These are phyloP conservation scores for Drosophila busckii DNA, from an alignment of 1,140 invertebrate species.

Conservation along the genomic window DNA sequence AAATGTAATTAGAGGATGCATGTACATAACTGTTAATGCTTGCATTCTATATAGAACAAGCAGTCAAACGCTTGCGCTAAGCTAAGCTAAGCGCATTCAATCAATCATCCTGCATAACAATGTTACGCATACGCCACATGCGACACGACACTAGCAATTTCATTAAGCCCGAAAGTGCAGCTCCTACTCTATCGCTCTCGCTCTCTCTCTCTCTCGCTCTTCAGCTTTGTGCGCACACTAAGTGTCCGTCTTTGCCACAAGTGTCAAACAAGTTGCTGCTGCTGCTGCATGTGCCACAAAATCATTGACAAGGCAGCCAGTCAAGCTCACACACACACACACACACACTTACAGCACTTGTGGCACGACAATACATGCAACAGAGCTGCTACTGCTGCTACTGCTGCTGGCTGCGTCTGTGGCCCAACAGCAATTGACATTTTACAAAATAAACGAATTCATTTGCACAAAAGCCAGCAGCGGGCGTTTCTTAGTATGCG, in stretches of 20 bases:
- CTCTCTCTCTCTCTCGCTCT: background rate
- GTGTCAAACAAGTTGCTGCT: conserved; percentile 47
- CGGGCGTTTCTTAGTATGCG: too few relatives aligned
- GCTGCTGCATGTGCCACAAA: conserved; percentile 38
- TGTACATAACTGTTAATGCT: too few relatives aligned
- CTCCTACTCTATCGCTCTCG: background rate
- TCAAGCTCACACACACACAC: background rate
- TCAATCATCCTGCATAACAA: background rate
- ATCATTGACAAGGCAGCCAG: conserved; percentile 27
- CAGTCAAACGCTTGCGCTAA: too few relatives aligned
- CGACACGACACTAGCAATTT: conserved; percentile 50
- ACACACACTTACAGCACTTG: background rate
- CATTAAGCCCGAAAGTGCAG: conserved; percentile 66
- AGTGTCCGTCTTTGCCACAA: conserved; percentile 30
- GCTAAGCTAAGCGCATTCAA: background rate
- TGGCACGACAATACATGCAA: too few relatives aligned
- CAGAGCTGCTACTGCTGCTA: conserved; percentile 4
- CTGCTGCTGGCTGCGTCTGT: conserved; percentile 17
- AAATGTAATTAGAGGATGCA: conserved; percentile 64
- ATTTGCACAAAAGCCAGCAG: conserved; percentile 59
- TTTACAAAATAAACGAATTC: conserved; percentile 77
- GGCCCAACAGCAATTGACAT: conserved; percentile 67
- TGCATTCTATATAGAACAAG: too few relatives aligned
- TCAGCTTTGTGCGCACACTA: background rate
- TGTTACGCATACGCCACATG: conserved; percentile 55